These are phyloP conservation scores for Rutpela maculata DNA, from an alignment of 2,888 invertebrate species.

Conservation along the genomic window DNA sequence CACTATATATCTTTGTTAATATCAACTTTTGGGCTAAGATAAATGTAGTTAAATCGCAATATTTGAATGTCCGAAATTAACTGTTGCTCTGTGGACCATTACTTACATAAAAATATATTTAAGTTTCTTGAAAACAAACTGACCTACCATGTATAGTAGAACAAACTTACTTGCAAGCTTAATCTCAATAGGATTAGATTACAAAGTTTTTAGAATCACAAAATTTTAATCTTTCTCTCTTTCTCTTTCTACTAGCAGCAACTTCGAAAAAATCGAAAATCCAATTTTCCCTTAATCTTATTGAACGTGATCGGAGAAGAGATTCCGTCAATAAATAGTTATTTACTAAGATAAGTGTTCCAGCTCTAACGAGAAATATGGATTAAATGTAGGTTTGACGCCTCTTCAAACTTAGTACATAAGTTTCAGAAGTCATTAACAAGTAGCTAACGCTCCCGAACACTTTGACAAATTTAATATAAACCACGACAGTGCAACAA, in stretches of 20 bases:
- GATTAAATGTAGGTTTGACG: constrained; percentile 30
- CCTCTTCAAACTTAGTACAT: constrained; percentile 9
- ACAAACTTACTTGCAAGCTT: background rate
- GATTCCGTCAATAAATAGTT: constrained; percentile 22
- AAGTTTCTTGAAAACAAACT: background rate
- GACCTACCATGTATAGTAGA: background rate
- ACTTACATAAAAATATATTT: no score
- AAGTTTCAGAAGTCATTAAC: background rate
- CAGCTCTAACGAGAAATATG: constrained; percentile 28
- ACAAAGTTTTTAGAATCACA: background rate
- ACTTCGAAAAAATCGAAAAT: background rate
- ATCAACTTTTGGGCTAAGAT: no score
- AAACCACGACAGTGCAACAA: constrained; percentile 26
- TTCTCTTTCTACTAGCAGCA: background rate
- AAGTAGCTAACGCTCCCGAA: constrained; percentile 10
- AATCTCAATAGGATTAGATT: background rate
- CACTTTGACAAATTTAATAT: constrained; percentile 30
- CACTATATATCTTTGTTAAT: no score
- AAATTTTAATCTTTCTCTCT: background rate
- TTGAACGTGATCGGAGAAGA: constrained; percentile 2
- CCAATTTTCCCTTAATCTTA: constrained; percentile 10
- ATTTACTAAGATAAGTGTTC: constrained; percentile 23
- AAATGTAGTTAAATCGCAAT: no score
- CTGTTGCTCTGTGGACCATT: no score
- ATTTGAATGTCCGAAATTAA: no score